These are phyloP conservation scores for Castor canadensis DNA, from an alignment of 2,113 vertebrate genomes.

Conservation along the genomic window DNA sequence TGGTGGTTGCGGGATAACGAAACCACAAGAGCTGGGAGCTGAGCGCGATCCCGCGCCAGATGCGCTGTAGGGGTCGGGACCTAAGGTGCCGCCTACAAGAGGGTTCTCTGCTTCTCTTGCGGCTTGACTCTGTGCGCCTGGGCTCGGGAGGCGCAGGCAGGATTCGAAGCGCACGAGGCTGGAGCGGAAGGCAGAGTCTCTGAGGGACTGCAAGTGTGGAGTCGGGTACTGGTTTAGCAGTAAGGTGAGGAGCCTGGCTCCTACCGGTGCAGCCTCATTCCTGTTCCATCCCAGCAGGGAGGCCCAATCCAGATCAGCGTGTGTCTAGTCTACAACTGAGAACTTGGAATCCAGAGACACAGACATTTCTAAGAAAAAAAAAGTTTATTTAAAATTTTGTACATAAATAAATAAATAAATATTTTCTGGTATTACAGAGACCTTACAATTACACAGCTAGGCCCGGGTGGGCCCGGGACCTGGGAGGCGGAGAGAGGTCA, in stretches of 20 bases:
- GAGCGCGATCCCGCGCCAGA: rapidly evolving
- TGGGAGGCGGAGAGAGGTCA: background rate
- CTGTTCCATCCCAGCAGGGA: background rate
- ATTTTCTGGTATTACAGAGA: slow-evolving; percentile 90
- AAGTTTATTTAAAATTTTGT: slow-evolving; percentile 83
- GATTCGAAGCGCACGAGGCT: rapidly evolving
- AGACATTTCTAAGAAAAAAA: slow-evolving; percentile 74
- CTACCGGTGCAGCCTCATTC: background rate
- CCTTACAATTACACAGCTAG: slow-evolving; percentile 84
- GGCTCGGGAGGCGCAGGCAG: rapidly evolving
- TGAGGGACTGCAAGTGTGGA: rapidly evolving
- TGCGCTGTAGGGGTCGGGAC: background rate
- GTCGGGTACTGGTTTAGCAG: no score
- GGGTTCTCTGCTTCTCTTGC: background rate
- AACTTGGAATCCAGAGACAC: background rate
- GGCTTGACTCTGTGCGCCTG: rapidly evolving
- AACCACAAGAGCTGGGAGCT: rapidly evolving
- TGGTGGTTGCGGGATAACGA: rapidly evolving
- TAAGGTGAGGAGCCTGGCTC: background rate
- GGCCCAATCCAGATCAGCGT: background rate
- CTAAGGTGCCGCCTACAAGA: rapidly evolving
- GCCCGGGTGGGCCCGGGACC: slow-evolving; percentile 32
- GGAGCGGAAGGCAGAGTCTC: rapidly evolving
- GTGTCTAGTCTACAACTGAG: background rate
- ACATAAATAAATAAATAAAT: slow-evolving; percentile 99